These are phyloP conservation scores for Epizoanthus stellaris DNA, from an alignment of 92 coral and sea anemone genomes.

Conservation along the genomic window DNA sequence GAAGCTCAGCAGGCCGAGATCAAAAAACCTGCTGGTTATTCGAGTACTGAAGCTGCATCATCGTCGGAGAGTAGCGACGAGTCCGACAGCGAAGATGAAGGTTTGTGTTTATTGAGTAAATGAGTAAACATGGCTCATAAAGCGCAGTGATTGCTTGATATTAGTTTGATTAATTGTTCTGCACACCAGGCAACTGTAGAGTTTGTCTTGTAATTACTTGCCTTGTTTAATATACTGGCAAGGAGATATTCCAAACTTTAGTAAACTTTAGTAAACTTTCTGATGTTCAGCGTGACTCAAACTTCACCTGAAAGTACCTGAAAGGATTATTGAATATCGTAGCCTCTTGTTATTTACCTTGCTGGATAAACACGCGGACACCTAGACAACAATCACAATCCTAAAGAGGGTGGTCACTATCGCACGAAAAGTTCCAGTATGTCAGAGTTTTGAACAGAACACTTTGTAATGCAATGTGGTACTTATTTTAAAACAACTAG, in stretches of 20 bases:
- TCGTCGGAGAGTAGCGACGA: constrained; percentile 56
- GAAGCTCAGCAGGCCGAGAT: constrained; percentile 84
- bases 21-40: constrained; percentile 49
- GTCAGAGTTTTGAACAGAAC: no score
- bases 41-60: constrained; percentile 50
- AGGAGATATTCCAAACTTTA: not conserved
- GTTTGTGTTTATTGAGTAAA: constrained; percentile 46
- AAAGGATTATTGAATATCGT: no score
- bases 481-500: no score
- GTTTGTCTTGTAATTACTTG: not conserved
- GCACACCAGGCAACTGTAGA: not conserved
- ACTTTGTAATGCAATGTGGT: no score
- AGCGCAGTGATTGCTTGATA: not conserved
- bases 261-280: not conserved
- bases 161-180: constrained; percentile 22
- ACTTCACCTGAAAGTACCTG: no score
- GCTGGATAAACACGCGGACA: no score
- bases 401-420: no score
- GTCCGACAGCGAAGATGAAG: constrained; percentile 73
- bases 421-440: no score
- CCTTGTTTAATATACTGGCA: not conserved
- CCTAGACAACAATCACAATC: no score
- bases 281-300: no score
- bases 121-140: constrained; percentile 5
- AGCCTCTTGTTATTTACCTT: no score